A percentile compares a stretch with the other conserved stretches of the same genome.
Conservation (phyloP, 2,888 invertebrate species). For the Octonoba sinensis region DNA sequence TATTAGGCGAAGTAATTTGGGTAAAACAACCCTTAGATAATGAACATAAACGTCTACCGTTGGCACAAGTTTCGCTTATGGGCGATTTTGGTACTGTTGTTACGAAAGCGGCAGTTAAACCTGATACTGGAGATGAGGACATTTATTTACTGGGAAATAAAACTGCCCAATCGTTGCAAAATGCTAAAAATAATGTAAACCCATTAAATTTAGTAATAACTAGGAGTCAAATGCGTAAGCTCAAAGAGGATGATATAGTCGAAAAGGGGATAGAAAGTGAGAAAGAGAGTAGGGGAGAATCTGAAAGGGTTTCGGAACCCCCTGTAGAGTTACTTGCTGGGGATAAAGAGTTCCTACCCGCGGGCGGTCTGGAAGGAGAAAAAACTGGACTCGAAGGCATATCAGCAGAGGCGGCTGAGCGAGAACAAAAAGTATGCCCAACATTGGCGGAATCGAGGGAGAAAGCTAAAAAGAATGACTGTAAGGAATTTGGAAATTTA, state of each 20-base stretch:
- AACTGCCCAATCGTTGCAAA: not conserved
- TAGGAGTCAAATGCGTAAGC: no score
- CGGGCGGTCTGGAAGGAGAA: not conserved
- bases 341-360: not conserved
- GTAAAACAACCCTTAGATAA: conserved; percentile 22
- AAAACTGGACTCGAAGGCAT: not conserved
- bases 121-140: not conserved
- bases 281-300: not conserved
- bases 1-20: conserved; percentile 10
- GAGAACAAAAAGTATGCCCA: not conserved
- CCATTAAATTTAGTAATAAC: not conserved
- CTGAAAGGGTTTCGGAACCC: not conserved
- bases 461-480: not conserved
- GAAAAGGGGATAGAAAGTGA: no score
- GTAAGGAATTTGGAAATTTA: not conserved
- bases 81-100: no score
- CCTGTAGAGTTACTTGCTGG: not conserved
- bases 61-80: no score
- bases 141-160: not conserved
- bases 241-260: not conserved
- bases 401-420: not conserved
- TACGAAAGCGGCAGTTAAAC: conserved; percentile 2
- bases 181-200: not conserved
- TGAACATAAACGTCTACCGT: no score
- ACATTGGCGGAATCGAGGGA: not conserved